Base-by-base conservation (phyloP, 2,888 invertebrate species). In the Argynnis bischoffii region DNA sequence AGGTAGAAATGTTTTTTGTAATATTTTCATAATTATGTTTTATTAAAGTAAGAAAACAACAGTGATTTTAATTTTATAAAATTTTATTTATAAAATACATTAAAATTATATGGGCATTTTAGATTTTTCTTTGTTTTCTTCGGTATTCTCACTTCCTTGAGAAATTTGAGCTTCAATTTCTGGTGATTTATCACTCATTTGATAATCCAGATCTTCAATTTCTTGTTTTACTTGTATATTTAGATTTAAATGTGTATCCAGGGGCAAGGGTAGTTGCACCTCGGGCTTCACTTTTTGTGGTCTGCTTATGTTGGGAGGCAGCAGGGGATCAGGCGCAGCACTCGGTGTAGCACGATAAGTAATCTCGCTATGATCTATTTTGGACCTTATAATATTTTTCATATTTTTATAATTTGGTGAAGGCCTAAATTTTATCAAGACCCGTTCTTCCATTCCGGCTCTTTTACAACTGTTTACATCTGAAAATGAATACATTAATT, bases 381-480 rank as follows among this genome's bases (percentile, higher is more conserved):
- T 84, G 0, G 79, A 82, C 53, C 83, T 81, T 1, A 87, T 75
- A 71, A 85, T 87, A 57, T 90, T 89, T 73, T 83, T 87, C 89
- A 89, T 90, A 47, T 87, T 85, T 75, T 83, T 86, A 57, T 87
- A 86, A 70, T 88, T 87, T 26, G 84, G 84, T 0, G 86, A 87
- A 16, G 87, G 82, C 16, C 81, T 78, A 73, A 87, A 87, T 41
- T 82, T 82, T 51, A 87, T 80, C 13, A 73, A 73, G 46, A n/a
- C n/a, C n/a, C 84, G 80, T 69, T 84, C 85, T 72, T 84, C 80
- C 65, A 78, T 79, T 46, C 77, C 78, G 47, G 76, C 72, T 74
- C 74, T 75, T 66, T 72, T 72, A 60, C 69, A 66, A 59, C 73
- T 71, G 41, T 68, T 69, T 55, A 69, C 57, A 67, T 73, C 77